Evolutionary conservation across 2,888 invertebrate species (phyloP).

Genomic region (Augiades crinisus): DNA sequence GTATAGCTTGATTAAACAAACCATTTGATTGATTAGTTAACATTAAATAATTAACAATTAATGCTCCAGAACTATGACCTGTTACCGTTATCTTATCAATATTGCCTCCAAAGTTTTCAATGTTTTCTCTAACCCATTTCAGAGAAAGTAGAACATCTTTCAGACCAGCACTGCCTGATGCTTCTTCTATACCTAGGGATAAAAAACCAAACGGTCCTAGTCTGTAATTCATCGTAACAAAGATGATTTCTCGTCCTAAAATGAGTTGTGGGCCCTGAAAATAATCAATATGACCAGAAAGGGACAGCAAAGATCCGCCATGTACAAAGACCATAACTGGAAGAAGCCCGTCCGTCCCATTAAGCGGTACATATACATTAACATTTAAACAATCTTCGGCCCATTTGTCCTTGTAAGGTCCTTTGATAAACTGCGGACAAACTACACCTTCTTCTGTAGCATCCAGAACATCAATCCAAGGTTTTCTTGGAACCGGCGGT

Average conservation of each 20-base stretch:
- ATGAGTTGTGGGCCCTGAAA: constrained; percentile 45
- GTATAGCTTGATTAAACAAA: constrained; percentile 38
- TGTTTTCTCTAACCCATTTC: constrained; percentile 47
- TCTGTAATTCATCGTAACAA: constrained; percentile 34
- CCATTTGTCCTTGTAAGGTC: constrained; percentile 33
- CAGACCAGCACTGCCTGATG: constrained; percentile 49
- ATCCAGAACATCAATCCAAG: constrained; percentile 37
- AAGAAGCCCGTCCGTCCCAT: constrained; percentile 19
- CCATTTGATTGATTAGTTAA: constrained; percentile 43
- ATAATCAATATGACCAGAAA: constrained; percentile 37
- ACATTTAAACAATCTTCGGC: constrained; percentile 42
- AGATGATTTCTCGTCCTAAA: constrained; percentile 13
- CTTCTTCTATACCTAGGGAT: constrained; percentile 41
- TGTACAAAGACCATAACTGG: constrained; percentile 49
- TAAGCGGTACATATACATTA: constrained; percentile 39
- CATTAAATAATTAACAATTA: constrained; percentile 44
- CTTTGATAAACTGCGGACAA: constrained; percentile 37
- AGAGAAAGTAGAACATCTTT: constrained; percentile 48
- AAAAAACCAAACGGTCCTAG: constrained; percentile 53
- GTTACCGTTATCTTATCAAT: constrained; percentile 42
- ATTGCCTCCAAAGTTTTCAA: constrained; percentile 46
- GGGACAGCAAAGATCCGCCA: constrained; percentile 43
- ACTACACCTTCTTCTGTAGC: constrained; percentile 37
- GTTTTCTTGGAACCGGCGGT: constrained; percentile 40
- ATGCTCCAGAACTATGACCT: constrained; percentile 51